Conservation (phyloP, 2,113 vertebrate species). For the western clawed frog (Xenopus tropicalis) region UCB_Xtro_10.0 CM004443.2:165788001-165788500, state of each 20-base stretch:
- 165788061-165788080: no score
- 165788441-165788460: no score
- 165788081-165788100: no score
- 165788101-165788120: constrained; percentile 63
- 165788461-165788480: no score
- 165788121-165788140: constrained; percentile 59
- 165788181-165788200: constrained; percentile 61
- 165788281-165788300: constrained; percentile 78
- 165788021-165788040: no score
- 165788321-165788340: constrained; percentile 36
- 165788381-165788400: no score
- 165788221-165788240: constrained; percentile 70
- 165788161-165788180: constrained; percentile 53
- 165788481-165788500: not conserved
- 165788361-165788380: no score
- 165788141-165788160: constrained; percentile 46
- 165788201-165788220: constrained; percentile 59
- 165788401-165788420: no score
- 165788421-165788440: no score
- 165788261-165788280: constrained; percentile 57
- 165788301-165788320: constrained; percentile 74
- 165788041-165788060: no score
- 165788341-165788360: not conserved
- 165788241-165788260: constrained; percentile 60
- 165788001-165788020: no score